Conservation (phyloP, 2,888 invertebrate species). For the Catocala fraxini region DNA sequence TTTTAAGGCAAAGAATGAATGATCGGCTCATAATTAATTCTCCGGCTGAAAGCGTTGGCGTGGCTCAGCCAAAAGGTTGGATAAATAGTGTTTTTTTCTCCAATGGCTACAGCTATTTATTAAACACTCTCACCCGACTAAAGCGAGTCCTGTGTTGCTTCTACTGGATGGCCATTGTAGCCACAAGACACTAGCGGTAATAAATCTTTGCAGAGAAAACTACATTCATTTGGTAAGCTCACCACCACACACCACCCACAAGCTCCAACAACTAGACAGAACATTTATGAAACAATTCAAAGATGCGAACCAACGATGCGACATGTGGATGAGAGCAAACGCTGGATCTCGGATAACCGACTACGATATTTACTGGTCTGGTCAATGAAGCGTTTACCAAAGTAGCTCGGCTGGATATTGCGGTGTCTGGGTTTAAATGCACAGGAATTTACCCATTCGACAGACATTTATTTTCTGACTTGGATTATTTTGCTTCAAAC, state of each 20-base stretch:
- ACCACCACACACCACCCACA: constrained; percentile 47
- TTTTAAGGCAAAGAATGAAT: constrained; percentile 43
- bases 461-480: constrained; percentile 9
- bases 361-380: constrained; percentile 36
- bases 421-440: constrained; percentile 7
- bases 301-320: constrained; percentile 33
- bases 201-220: constrained; percentile 39
- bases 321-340: constrained; percentile 40
- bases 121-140: constrained; percentile 26
- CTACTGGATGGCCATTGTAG: constrained; percentile 43
- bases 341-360: constrained; percentile 37
- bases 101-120: constrained; percentile 17
- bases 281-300: constrained; percentile 49
- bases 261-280: constrained; percentile 46
- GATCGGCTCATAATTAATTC: constrained; percentile 36
- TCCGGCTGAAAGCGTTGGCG: constrained; percentile 36
- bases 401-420: constrained; percentile 24
- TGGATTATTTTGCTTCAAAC: constrained; percentile 8
- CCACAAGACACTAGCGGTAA: constrained; percentile 41
- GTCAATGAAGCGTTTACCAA: constrained; percentile 24
- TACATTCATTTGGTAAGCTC: constrained; percentile 31
- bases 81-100: constrained; percentile 41
- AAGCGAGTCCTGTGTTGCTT: constrained; percentile 38
- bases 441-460: constrained; percentile 2
- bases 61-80: constrained; percentile 45